Percentiles rank a stretch among this genome's conserved stretches.
These are phyloP conservation scores for Platerodrilus igneus DNA, from an alignment of 2,888 invertebrate genomes.

Conservation along the genomic window DNA sequence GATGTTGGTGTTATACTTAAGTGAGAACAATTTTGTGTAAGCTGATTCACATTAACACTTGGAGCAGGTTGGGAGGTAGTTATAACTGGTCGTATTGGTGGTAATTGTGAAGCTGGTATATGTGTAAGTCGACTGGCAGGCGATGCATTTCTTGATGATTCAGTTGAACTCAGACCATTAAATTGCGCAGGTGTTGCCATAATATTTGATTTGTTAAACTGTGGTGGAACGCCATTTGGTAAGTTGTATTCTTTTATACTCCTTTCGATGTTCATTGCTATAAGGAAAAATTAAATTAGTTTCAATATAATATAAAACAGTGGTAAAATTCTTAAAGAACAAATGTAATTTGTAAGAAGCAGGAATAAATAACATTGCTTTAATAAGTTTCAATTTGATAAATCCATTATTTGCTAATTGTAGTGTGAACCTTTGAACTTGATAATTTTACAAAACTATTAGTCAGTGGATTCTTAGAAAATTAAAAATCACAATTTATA, in stretches of 20 bases:
- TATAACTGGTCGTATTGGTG: constrained; percentile 33
- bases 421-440: no score
- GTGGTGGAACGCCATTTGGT: constrained; percentile 37
- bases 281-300: constrained; percentile 13
- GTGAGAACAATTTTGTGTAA: constrained; percentile 30
- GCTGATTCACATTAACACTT: constrained; percentile 20
- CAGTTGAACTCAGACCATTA: constrained; percentile 43
- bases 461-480: no score
- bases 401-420: no score
- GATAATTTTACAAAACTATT: no score
- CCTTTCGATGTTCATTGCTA: constrained; percentile 12
- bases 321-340: no score
- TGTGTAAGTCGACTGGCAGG: constrained; percentile 35
- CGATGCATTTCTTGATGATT: constrained; percentile 45
- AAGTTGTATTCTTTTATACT: constrained; percentile 31
- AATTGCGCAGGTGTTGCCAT: constrained; percentile 28
- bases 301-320: no score
- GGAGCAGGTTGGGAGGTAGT: constrained; percentile 40
- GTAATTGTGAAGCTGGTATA: constrained; percentile 37
- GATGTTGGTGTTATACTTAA: constrained; percentile 30
- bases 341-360: no score
- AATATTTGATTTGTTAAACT: constrained; percentile 22
- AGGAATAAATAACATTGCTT: no score
- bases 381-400: no score
- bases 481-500: no score